phyloP scores from a whole-genome alignment of 2,797 vertebrate genomes.

The Argya squamiceps region DNA sequence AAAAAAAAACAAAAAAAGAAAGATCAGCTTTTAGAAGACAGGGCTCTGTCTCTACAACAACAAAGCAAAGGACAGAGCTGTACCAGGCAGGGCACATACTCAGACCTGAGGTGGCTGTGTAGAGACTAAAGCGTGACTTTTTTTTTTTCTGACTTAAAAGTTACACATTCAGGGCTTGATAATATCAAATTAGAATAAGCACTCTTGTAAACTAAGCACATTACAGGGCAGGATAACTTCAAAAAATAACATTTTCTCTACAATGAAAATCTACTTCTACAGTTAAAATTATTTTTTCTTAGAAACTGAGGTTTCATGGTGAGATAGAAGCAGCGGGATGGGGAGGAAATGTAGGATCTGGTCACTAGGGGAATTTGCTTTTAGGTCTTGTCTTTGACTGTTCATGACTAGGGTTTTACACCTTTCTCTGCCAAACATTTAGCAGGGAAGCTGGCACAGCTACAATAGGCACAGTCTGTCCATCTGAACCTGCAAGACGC shows the following conservation, averaged over 20 bases:
- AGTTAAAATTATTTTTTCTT: background rate
- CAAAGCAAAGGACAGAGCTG: background rate
- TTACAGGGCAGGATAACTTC: background rate
- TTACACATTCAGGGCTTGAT: background rate
- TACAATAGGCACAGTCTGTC: background rate
- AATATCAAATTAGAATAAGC: background rate
- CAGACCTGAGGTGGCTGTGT: background rate
- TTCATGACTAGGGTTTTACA: background rate
- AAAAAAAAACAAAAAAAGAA: background rate
- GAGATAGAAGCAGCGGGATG: background rate
- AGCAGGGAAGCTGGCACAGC: slow-evolving; percentile 37
- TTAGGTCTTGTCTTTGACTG: background rate
- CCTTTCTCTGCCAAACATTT: slow-evolving; percentile 22
- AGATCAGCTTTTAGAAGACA: background rate
- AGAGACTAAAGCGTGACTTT: background rate
- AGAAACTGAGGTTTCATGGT: background rate
- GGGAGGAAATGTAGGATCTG: background rate
- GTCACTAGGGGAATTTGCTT: background rate
- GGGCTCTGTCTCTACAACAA: background rate
- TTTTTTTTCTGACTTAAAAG: background rate
- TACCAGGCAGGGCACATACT: background rate
- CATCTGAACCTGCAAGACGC: background rate
- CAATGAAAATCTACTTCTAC: background rate
- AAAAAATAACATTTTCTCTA: background rate
- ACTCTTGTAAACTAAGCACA: background rate